Base-by-base conservation (phyloP, 2,797 vertebrate genomes). In the Gobionotothen gibberifrons region DNA sequence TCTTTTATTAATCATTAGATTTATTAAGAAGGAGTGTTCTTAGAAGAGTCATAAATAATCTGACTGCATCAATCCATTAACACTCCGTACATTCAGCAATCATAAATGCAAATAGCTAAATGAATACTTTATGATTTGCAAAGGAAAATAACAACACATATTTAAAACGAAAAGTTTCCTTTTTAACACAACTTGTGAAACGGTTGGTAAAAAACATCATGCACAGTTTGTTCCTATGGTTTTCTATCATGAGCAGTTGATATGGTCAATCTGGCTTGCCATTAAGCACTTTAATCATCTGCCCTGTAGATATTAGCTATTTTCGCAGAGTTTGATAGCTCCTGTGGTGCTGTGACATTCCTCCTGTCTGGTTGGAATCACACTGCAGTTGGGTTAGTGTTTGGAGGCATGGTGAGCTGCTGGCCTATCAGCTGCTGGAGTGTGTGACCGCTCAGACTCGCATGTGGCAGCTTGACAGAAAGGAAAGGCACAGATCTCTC, bases 401-500 rank as follows among this genome's bases (percentile, higher is more conserved):
- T 63, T 58, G 26, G 32, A 32, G 72, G 51, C 56, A 62, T 68
- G 29, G 44, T 39, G 8, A 55, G 48, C 44, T 32, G 43, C 39
- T 43, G 43, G 36, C 16, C 69, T 65, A 68, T 49, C 72, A 72
- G 67, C 21, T 26, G 61, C 40, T n/a, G 8, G 13, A 52, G 54
- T 47, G 19, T 79, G 73, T 55, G 53, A 59, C 22, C 3, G 22
- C 22, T 26, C 22, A 26, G 22, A 26, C 58, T 51, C 22, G 22
- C 53, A 32, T 77, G 54, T 76, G 78, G 58, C 70, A 76, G 77
- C 66, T 48, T 78, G 66, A 79, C 81, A 74, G 67, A 62, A 62
- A 71, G 62, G 9, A 9, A 48, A 78, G 68, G 53, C 68, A 55
- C 47, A 75, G 72, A 85, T 79, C 32, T 75, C 48, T 69, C 66